Evolutionary conservation across 2,888 invertebrate genomes (phyloP), one percentile per base, ranked within the genome.

Genomic region (Trimorus sp.): DNA sequence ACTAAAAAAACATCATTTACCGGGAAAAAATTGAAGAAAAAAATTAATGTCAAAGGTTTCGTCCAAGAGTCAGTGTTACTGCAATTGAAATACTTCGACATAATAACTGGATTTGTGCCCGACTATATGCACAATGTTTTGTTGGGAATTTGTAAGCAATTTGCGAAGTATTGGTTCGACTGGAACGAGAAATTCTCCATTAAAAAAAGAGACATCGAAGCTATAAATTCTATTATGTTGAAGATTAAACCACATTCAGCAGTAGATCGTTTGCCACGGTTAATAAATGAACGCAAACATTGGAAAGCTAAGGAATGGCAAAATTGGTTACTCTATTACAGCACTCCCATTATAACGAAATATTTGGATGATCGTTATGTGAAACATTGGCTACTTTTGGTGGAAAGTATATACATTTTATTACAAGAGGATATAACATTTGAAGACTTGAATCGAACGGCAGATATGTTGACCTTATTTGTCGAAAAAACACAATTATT

Each of bases 301-400:
- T 60, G 60, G 45, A 60, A 60, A 37, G 60, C 60, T 45, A 60
- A 60, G 12, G 60, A 60, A 7, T 60, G 60, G 60, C 16, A 45
- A 12, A 60, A 42, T 11, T 60, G 42, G 42, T 16, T 60, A n/a
- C 12, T 60, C 9, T 60, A 16, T 60, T 60, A 60, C 14, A 60
- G 60, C n/a, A 11, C 45, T n/a, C 60, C 60, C 15, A 16, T 60
- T 15, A 16, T 60, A 26, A 45, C 16, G 51, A 51, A 48, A 4
- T 56, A 40, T 59, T 37, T 56, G 8, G 11, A 11, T 12, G 2
- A 12, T 37, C 6, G 37, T 36, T 53, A 56, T 26, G 56, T 56
- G 1, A 11, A 40, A 14, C 40, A 59, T 40, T 59, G 40, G 59
- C 8, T 59, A 11, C 40, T 59, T 8, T 38, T 59, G 40, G 59